Evolutionary conservation across 1,140 invertebrate species (phyloP).

Genomic region (Micrasema minimum): DNA sequence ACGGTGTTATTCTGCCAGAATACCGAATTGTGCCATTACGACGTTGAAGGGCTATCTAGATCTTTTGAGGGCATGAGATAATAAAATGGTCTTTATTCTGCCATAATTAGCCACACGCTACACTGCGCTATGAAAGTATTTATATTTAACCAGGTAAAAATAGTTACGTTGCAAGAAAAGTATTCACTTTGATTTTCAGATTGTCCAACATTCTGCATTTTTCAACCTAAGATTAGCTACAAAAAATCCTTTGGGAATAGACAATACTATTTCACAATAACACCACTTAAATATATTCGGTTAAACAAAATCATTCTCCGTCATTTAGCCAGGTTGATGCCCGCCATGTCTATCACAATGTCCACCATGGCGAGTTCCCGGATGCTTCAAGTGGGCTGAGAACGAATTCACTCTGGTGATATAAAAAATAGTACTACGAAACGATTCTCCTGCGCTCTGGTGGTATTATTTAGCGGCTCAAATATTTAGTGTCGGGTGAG

Average conservation of each 20-base stretch:
- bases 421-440: conserved; percentile 57
- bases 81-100: conserved; percentile 44
- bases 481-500: conserved; percentile 20
- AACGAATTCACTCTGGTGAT: conserved; percentile 64
- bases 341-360: conserved; percentile 77
- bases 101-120: conserved; percentile 46
- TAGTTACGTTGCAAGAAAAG: conserved; percentile 51
- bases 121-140: conserved; percentile 46
- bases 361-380: conserved; percentile 63
- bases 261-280: conserved; percentile 47
- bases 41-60: conserved; percentile 24
- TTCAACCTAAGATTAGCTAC: conserved; percentile 59
- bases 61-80: conserved; percentile 40
- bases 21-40: conserved; percentile 34
- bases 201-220: conserved; percentile 91
- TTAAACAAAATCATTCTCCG: conserved; percentile 62
- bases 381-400: conserved; percentile 68
- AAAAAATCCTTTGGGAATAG: conserved; percentile 53
- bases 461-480: conserved; percentile 17
- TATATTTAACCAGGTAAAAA: conserved; percentile 51
- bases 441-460: conserved; percentile 20
- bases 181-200: conserved; percentile 75
- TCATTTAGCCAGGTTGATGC: conserved; percentile 77
- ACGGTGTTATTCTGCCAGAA: conserved; percentile 42
- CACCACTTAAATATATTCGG: conserved; percentile 56